Evolutionary conservation across 2,113 vertebrate genomes (phyloP), one percentile per base, ranked within the genome.

Genomic region (Hirundichthys speculiger): DNA sequence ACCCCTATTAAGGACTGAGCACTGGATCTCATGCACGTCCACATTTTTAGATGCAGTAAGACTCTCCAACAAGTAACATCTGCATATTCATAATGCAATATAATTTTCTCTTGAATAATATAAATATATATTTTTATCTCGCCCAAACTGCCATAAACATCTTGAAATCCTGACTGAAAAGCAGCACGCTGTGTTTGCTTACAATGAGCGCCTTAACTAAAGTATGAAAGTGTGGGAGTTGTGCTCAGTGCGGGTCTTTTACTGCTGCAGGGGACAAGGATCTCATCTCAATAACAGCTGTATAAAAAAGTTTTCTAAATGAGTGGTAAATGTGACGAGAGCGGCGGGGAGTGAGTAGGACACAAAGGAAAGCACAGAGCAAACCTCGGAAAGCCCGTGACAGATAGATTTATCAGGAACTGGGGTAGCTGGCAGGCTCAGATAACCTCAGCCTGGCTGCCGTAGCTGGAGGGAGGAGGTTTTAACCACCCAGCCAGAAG

Each of bases 391-490:
- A 34, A 34, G 30, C 30, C 30, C 11, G 30, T 10, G 30, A 34
- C 9, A 10, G 30, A 34, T 34, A 34, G 1, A 79, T 73, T 66
- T 45, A 69, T 69, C 64, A 63, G 64, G 30, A 54, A 53, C 41
- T 16, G 59, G n/a, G 38, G 68, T 51, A 59, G 48, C 38, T 3
- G 58, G 58, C 30, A 34, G 7, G 30, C 30, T 7, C 30, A 34
- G 30, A 34, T 69, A 76, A 69, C 69, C 77, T 66, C 56, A 18
- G 59, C 56, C 72, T 51, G 69, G 80, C 76, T 73, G 76, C 68
- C 47, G 39, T 25, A 22, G 80, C 72, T 73, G 46, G 61, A 69
- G 60, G 72, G n/a, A 73, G 25, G 43, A 34, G 41, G 45, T 49
- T 69, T 51, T 52, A 49, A 48, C 51, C 69, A 56, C 56, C 48